phyloP scores from a whole-genome alignment of 2,797 vertebrate species.

The Acipenser ruthenus region DNA sequence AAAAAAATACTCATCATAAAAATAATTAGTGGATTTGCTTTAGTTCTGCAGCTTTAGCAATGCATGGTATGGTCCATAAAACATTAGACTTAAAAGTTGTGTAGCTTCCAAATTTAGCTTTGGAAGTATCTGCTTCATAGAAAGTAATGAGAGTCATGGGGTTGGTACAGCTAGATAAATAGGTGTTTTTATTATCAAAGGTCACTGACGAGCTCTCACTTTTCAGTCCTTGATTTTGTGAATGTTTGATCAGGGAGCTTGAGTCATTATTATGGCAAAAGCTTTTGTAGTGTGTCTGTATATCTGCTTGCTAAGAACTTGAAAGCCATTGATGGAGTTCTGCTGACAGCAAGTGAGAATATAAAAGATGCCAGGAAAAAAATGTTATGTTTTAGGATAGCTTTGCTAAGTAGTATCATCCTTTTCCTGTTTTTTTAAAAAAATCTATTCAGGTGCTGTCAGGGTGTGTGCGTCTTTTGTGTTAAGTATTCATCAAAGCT shows the following conservation, averaged over 20 bases:
- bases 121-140: too few relatives aligned
- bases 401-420: constrained; percentile 58
- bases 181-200: constrained; percentile 41
- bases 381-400: constrained; percentile 56
- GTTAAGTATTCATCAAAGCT: too few relatives aligned
- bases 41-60: too few relatives aligned
- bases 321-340: constrained; percentile 57
- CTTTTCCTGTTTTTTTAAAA: constrained; percentile 22
- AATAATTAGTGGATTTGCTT: too few relatives aligned
- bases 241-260: constrained; percentile 59
- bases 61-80: too few relatives aligned
- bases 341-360: constrained; percentile 60
- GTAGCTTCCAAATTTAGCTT: too few relatives aligned
- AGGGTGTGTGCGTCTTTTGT: too few relatives aligned
- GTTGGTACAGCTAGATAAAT: neutral
- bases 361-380: constrained; percentile 55
- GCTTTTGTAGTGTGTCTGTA: constrained; percentile 62
- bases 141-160: too few relatives aligned
- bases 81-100: too few relatives aligned
- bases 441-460: too few relatives aligned
- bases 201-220: constrained; percentile 39
- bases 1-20: too few relatives aligned
- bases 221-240: constrained; percentile 58
- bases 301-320: constrained; percentile 61
- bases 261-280: constrained; percentile 56